Percentiles rank a stretch among this genome's conserved stretches.
Conservation (phyloP, 2,113 vertebrate species). For the Aix galericulata region DNA sequence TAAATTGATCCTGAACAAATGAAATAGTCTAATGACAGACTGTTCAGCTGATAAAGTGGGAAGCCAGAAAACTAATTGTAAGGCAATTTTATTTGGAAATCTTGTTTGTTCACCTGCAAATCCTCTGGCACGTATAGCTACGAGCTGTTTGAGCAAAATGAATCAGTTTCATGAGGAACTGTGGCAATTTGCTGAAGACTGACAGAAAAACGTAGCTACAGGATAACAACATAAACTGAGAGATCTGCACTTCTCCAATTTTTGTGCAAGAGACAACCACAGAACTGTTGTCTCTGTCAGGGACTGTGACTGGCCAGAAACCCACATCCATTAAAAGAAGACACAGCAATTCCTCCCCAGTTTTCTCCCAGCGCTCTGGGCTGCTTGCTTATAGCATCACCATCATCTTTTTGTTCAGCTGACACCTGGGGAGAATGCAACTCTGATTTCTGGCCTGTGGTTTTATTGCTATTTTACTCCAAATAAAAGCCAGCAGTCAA, state of each 20-base stretch:
- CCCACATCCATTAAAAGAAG: not conserved
- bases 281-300: not conserved
- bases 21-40: not conserved
- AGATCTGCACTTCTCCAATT: rapidly evolving
- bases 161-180: not conserved
- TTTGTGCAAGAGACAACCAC: not conserved
- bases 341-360: not conserved
- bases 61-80: not conserved
- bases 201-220: not conserved
- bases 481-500: not conserved
- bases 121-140: not conserved
- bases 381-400: not conserved
- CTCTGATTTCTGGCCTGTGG: not conserved
- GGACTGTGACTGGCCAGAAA: rapidly evolving
- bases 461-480: not conserved
- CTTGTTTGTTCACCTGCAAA: not conserved
- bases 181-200: not conserved
- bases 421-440: not conserved
- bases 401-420: not conserved
- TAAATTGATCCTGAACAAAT: not conserved
- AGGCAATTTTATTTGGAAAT: not conserved
- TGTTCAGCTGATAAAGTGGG: not conserved
- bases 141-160: not conserved
- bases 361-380: not conserved
- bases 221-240: not conserved